Conservation (phyloP, 2,888 invertebrate species). For the Dynastes grantii region DNA sequence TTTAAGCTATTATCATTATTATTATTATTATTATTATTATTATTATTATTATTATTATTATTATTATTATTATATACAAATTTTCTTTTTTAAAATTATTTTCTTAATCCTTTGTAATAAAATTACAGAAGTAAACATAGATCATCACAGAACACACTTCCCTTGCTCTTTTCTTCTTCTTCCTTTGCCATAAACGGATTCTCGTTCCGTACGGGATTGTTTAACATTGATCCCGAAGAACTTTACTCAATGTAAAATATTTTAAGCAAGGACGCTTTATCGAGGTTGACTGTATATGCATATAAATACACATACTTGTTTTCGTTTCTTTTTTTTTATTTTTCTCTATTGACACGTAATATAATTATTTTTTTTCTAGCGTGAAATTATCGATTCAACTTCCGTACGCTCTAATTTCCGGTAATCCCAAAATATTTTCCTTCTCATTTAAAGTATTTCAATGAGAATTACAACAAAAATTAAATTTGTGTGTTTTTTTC, state of each 20-base stretch:
- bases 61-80: too few species aligned
- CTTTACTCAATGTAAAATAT: conserved; percentile 44
- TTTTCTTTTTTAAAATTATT: too few species aligned
- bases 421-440: background rate
- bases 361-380: conserved; percentile 26
- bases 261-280: conserved; percentile 45
- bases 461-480: too few species aligned
- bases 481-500: too few species aligned
- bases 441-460: too few species aligned
- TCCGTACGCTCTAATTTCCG: conserved; percentile 9
- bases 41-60: too few species aligned
- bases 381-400: conserved; percentile 2
- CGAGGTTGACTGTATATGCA: conserved; percentile 44
- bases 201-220: conserved; percentile 37
- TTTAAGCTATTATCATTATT: too few species aligned
- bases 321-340: conserved; percentile 39
- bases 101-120: too few species aligned
- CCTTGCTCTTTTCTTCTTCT: background rate
- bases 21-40: too few species aligned
- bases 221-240: conserved; percentile 46
- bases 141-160: conserved; percentile 15
- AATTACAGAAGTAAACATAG: background rate
- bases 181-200: conserved; percentile 24
- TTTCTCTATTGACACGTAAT: conserved; percentile 17
- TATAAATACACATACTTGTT: conserved; percentile 37